phyloP scores from a whole-genome alignment of 2,797 vertebrate species.

The Nothura maculosa region DNA sequence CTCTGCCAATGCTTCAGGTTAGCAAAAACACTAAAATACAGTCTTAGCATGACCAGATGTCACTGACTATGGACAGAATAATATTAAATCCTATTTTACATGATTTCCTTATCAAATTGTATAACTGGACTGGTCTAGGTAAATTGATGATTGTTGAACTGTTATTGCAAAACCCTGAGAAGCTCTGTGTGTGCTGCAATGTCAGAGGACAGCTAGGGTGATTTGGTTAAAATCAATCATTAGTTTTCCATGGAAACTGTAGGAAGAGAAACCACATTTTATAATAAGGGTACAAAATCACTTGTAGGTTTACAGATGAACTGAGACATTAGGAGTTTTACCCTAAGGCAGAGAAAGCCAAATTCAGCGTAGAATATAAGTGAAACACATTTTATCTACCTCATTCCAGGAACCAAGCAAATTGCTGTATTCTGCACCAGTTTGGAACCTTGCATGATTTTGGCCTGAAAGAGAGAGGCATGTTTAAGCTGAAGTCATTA shows the following conservation, averaged over 20 bases:
- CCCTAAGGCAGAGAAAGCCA: not conserved
- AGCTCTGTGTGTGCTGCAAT: not conserved
- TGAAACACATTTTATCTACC: not conserved
- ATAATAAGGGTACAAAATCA: not conserved
- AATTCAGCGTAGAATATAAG: not conserved
- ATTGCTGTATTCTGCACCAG: not conserved
- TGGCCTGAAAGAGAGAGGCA: not conserved
- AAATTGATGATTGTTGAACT: not conserved
- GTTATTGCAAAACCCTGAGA: not conserved
- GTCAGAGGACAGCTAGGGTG: not conserved
- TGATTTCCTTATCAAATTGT: not conserved
- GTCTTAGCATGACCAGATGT: not conserved
- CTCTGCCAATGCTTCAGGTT: not conserved
- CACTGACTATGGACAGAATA: not conserved
- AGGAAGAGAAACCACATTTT: conserved; percentile 15
- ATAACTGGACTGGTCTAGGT: not conserved
- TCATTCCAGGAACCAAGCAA: not conserved
- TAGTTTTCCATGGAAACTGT: not conserved
- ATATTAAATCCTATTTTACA: not conserved
- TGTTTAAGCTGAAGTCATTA: not conserved
- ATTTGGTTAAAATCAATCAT: not conserved
- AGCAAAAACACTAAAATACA: not conserved
- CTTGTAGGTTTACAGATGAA: not conserved
- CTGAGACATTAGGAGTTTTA: not conserved
- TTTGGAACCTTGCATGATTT: not conserved